These are phyloP conservation scores for Siniperca undulata DNA, from an alignment of 2,797 vertebrate genomes.

Conservation along the genomic window DNA sequence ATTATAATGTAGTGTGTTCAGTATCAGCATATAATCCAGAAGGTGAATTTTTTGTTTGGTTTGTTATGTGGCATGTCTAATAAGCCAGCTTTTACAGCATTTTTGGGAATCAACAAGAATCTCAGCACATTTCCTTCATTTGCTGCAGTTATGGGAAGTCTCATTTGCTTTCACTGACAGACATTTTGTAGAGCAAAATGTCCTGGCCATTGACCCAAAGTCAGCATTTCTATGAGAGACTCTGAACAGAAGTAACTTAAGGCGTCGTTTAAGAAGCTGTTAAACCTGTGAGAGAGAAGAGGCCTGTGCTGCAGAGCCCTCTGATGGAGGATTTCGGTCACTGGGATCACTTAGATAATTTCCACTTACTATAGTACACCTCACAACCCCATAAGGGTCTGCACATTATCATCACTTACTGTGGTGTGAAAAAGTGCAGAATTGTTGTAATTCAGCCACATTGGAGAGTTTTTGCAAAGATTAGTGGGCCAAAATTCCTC, in stretches of 20 bases:
- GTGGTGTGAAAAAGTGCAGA: no score
- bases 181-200: not conserved
- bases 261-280: conserved; percentile 25
- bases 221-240: conserved; percentile 11
- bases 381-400: conserved; percentile 33
- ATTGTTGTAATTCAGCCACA: no score
- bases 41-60: not conserved
- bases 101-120: not conserved
- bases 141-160: not conserved
- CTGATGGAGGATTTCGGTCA: conserved; percentile 7
- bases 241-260: conserved; percentile 21
- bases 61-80: not conserved
- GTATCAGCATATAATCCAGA: not conserved
- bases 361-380: conserved; percentile 22
- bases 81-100: not conserved
- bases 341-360: conserved; percentile 12
- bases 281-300: not conserved
- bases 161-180: not conserved
- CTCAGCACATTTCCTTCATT: not conserved
- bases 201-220: not conserved
- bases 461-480: no score
- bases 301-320: not conserved
- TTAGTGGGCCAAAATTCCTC: no score
- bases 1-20: not conserved
- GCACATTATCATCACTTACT: conserved; percentile 4